Conservation (phyloP, 1,140 invertebrate species). For the Leptopilina clavipes region DNA sequence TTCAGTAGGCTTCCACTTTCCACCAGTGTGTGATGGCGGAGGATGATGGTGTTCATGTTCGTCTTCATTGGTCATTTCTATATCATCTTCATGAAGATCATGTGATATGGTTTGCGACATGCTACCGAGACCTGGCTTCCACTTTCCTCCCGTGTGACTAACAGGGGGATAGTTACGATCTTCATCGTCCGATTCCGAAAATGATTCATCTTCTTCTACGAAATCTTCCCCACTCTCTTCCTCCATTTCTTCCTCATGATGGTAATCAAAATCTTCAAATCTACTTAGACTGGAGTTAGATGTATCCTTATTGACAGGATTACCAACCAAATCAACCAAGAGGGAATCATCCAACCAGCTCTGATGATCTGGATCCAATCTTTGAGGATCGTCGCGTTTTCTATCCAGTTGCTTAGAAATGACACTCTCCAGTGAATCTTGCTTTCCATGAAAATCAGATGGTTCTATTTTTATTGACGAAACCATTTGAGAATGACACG, state of each 20-base stretch:
- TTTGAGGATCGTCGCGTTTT: slow-evolving; percentile 61
- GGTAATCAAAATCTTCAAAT: slow-evolving; percentile 65
- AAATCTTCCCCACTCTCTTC: slow-evolving; percentile 68
- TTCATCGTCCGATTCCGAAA: slow-evolving; percentile 68
- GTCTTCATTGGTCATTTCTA: slow-evolving; percentile 55
- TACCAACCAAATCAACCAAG: slow-evolving; percentile 61
- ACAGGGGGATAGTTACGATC: slow-evolving; percentile 68
- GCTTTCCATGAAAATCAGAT: slow-evolving; percentile 51
- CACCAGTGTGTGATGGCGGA: slow-evolving; percentile 54
- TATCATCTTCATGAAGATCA: slow-evolving; percentile 59
- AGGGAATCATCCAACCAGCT: slow-evolving; percentile 68
- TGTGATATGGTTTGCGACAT: slow-evolving; percentile 59
- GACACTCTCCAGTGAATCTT: slow-evolving; percentile 48
- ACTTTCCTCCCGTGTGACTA: slow-evolving; percentile 78
- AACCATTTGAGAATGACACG: slow-evolving; percentile 22
- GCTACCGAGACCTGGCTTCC: slow-evolving; percentile 77
- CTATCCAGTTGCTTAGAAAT: slow-evolving; percentile 47
- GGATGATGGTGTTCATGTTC: slow-evolving; percentile 71
- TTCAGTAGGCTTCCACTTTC: slow-evolving; percentile 60
- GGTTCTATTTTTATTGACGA: slow-evolving; percentile 45
- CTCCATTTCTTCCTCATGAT: slow-evolving; percentile 77
- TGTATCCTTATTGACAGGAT: slow-evolving; percentile 59
- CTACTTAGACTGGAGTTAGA: slow-evolving; percentile 49
- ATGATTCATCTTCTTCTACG: slow-evolving; percentile 67
- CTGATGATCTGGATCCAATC: slow-evolving; percentile 58